phyloP scores from a whole-genome alignment of 1,140 invertebrate genomes.

The Micrasema longulum region DNA sequence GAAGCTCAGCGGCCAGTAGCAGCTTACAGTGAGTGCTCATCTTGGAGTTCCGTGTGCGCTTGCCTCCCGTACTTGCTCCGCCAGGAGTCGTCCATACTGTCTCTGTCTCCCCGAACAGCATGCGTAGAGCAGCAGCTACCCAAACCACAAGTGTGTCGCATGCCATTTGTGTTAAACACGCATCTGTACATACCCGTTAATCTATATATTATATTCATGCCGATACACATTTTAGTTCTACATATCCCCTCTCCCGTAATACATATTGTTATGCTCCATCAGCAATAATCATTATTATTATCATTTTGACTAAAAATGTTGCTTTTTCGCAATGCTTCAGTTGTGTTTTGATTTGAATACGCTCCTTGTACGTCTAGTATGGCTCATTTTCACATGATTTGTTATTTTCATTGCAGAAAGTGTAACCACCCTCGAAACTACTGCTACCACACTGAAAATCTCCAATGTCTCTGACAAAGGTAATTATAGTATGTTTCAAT shows the following conservation, averaged over 20 bases:
- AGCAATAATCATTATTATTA: constrained; percentile 49
- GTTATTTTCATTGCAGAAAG: constrained; percentile 51
- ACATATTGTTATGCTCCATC: constrained; percentile 51
- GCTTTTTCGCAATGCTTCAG: constrained; percentile 53
- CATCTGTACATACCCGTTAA: constrained; percentile 43
- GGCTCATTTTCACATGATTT: constrained; percentile 8
- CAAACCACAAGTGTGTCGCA: constrained; percentile 51
- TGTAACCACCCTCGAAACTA: constrained; percentile 45
- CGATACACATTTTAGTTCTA: constrained; percentile 7
- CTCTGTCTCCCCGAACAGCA: constrained; percentile 45
- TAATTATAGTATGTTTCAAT: not conserved
- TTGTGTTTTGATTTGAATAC: constrained; percentile 49
- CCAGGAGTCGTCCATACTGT: constrained; percentile 25
- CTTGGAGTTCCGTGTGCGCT: constrained; percentile 48
- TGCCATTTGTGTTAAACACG: constrained; percentile 53
- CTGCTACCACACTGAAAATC: constrained; percentile 44
- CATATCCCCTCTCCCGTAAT: constrained; percentile 24
- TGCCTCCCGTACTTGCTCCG: constrained; percentile 50
- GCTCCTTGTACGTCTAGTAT: constrained; percentile 1
- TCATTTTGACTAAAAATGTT: constrained; percentile 48
- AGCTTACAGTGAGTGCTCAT: constrained; percentile 45
- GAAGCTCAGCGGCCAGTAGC: constrained; percentile 25
- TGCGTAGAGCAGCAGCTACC: constrained; percentile 47
- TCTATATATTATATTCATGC: constrained; percentile 28
- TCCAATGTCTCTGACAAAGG: constrained; percentile 50